These are phyloP conservation scores for Spermophilus dauricus DNA, from an alignment of 2,113 vertebrate species.

Conservation along the genomic window DNA sequence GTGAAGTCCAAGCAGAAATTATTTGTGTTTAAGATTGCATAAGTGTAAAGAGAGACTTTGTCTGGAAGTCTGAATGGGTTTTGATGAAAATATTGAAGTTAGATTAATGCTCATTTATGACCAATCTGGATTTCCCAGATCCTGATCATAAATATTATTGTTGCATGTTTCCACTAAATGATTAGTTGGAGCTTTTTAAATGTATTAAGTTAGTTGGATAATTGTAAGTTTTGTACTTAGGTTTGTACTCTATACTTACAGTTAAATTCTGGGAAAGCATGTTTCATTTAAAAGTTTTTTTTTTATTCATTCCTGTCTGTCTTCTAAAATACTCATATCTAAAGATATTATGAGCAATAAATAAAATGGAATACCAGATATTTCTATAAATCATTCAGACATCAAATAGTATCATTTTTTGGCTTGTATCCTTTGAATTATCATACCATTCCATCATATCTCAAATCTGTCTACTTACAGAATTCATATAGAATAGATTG, in stretches of 20 bases:
- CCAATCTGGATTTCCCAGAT: not conserved
- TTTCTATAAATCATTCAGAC: not conserved
- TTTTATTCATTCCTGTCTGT: not conserved
- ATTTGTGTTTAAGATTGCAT: not conserved
- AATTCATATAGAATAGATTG: not conserved
- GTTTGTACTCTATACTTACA: not conserved
- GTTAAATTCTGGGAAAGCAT: not conserved
- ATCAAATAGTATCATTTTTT: not conserved
- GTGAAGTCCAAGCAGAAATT: not conserved
- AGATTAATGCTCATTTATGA: not conserved
- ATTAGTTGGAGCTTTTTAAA: slow-evolving; percentile 3
- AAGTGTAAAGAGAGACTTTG: not conserved
- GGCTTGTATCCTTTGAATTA: not conserved
- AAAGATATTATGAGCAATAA: not conserved
- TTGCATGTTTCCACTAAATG: not conserved
- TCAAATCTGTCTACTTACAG: not conserved
- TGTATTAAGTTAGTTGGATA: not conserved
- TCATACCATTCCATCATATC: not conserved
- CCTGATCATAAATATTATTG: not conserved
- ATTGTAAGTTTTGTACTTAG: not conserved
- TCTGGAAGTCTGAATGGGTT: not conserved
- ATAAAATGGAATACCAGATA: not conserved
- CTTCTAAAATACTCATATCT: not conserved
- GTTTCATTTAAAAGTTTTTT: not conserved
- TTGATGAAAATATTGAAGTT: not conserved